These are phyloP conservation scores for Virgularia gustaviana DNA, from an alignment of 92 coral and sea anemone genomes.

Conservation along the genomic window DNA sequence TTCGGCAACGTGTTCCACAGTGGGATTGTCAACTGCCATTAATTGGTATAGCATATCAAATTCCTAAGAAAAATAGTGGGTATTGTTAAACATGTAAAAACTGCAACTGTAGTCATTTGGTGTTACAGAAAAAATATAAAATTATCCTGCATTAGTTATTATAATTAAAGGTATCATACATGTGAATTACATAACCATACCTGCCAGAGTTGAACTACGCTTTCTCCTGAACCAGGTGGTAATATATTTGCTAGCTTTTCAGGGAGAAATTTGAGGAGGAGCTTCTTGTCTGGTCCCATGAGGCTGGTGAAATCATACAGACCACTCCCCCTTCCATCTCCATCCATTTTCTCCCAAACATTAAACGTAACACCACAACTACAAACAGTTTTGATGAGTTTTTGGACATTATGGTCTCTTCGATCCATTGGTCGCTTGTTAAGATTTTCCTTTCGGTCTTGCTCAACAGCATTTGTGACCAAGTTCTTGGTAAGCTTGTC, in stretches of 20 bases:
- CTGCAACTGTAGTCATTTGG: too few relatives aligned
- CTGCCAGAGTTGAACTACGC: conserved; percentile 25
- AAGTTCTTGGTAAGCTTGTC: conserved; percentile 43
- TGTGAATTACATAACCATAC: conserved; percentile 3
- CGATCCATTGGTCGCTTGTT: conserved; percentile 28
- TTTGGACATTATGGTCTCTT: conserved; percentile 13
- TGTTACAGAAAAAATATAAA: not conserved
- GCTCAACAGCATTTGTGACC: conserved; percentile 19
- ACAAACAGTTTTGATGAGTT: conserved; percentile 20
- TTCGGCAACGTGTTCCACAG: conserved; percentile 14
- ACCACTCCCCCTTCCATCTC: conserved; percentile 41
- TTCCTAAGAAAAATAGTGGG: conserved; percentile 4
- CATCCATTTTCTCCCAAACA: conserved; percentile 49
- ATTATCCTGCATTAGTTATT: not conserved
- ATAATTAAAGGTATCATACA: not conserved
- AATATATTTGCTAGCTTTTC: conserved; percentile 11
- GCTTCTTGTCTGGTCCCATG: conserved; percentile 44
- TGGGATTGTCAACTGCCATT: conserved; percentile 1
- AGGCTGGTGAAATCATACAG: conserved; percentile 38
- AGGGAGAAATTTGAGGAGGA: conserved; percentile 10
- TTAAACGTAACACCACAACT: conserved; percentile 40
- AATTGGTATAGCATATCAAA: conserved; percentile 19
- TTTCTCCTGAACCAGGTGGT: conserved; percentile 14
- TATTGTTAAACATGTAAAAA: too few relatives aligned
- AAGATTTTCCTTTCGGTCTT: conserved; percentile 27